A percentile compares a stretch with the other conserved stretches of the same genome.
phyloP scores from a whole-genome alignment of 2,113 vertebrate genomes.

The Castor canadensis region DNA sequence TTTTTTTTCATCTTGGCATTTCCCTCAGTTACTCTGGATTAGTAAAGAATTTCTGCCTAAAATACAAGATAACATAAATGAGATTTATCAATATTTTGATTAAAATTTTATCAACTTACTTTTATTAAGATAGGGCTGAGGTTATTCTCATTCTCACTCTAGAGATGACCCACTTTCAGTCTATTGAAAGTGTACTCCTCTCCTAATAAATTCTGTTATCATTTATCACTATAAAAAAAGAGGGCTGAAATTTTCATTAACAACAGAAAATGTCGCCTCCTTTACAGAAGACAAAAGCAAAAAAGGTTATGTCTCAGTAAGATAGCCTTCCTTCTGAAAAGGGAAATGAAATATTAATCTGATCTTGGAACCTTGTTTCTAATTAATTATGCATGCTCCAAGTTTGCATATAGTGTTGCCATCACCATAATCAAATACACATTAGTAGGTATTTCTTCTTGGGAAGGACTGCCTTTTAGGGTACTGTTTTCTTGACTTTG shows the following conservation, averaged over 20 bases:
- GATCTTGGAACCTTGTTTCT: not conserved
- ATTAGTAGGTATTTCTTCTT: not conserved
- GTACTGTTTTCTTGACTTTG: not conserved
- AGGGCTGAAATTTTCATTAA: slow-evolving; percentile 20
- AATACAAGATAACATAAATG: not conserved
- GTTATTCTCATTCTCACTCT: too few species aligned
- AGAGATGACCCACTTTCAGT: too few species aligned
- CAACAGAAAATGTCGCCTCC: not conserved
- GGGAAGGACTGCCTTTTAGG: not conserved
- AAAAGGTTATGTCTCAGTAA: not conserved
- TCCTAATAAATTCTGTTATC: too few species aligned
- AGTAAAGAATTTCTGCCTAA: slow-evolving; percentile 3
- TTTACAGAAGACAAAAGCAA: not conserved
- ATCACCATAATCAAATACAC: not conserved
- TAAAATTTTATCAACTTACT: not conserved
- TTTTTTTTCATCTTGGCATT: not conserved
- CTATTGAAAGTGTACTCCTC: too few species aligned
- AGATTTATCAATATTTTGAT: slow-evolving; percentile 35
- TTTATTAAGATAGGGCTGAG: not conserved
- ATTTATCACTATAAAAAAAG: too few species aligned
- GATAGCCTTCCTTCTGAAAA: not conserved
- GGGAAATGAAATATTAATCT: not conserved
- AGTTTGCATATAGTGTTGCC: not conserved
- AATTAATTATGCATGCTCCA: not conserved
- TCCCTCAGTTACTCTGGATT: not conserved